phyloP scores from a whole-genome alignment of 1,140 invertebrate genomes.

The Hyposmocoma kahamanoa region DNA sequence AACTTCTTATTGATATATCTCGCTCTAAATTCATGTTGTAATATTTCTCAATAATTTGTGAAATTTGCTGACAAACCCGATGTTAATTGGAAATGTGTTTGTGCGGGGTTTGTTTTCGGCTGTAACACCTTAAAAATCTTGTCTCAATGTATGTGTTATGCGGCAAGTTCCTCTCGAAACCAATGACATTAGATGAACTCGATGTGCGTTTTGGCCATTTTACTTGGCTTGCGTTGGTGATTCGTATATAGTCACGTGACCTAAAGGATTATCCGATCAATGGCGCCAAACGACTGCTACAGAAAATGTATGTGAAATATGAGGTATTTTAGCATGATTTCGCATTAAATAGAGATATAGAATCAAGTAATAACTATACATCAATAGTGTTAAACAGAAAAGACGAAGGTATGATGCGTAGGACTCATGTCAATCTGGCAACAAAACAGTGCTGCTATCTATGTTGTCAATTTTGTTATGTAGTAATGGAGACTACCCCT shows the following conservation, averaged over 20 bases:
- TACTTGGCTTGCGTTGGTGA: slow-evolving; percentile 71
- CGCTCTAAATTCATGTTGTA: slow-evolving; percentile 61
- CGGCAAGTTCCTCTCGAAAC: slow-evolving; percentile 58
- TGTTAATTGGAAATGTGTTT: slow-evolving; percentile 57
- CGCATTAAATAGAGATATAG: slow-evolving; percentile 40
- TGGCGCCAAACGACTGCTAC: slow-evolving; percentile 71
- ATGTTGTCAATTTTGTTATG: slow-evolving; percentile 72
- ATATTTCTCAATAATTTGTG: slow-evolving; percentile 57
- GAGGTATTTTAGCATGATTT: slow-evolving; percentile 40
- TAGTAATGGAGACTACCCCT: slow-evolving; percentile 63
- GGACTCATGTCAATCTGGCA: slow-evolving; percentile 67
- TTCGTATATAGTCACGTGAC: slow-evolving; percentile 74
- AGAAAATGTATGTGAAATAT: slow-evolving; percentile 66
- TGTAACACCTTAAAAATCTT: slow-evolving; percentile 35
- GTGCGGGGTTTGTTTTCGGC: slow-evolving; percentile 39
- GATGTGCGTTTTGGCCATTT: slow-evolving; percentile 73
- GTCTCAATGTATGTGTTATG: slow-evolving; percentile 60
- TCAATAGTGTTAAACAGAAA: slow-evolving; percentile 37
- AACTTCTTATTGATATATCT: slow-evolving; percentile 71
- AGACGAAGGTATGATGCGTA: slow-evolving; percentile 59
- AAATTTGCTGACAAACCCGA: slow-evolving; percentile 43
- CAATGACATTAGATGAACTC: slow-evolving; percentile 69
- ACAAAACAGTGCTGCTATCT: slow-evolving; percentile 73
- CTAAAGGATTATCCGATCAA: slow-evolving; percentile 70
- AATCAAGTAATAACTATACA: slow-evolving; percentile 61